Percentiles rank a stretch among this genome's conserved stretches.
These are phyloP conservation scores for Rafetus swinhoei DNA, from an alignment of 2,113 vertebrate species.

Conservation along the genomic window DNA sequence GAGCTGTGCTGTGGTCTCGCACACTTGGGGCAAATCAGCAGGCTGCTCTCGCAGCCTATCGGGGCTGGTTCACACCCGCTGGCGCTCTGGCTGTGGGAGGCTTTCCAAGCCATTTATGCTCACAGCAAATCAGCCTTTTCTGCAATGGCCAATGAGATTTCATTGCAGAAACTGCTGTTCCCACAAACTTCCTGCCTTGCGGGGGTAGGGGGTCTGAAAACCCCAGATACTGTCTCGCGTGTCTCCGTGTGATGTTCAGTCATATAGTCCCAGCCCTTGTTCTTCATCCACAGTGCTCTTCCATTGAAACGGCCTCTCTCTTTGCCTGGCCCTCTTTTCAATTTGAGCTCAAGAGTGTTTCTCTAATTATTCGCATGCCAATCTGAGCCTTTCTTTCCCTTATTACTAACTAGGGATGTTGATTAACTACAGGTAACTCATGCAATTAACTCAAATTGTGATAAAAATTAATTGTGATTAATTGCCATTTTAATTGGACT, in stretches of 20 bases:
- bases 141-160: background rate
- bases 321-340: too few species aligned
- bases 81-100: background rate
- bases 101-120: background rate
- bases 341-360: background rate
- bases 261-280: background rate
- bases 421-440: too few species aligned
- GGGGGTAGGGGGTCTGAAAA: background rate
- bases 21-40: background rate
- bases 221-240: background rate
- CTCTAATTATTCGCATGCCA: background rate
- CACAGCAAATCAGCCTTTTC: background rate
- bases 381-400: background rate
- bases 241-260: background rate
- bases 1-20: background rate
- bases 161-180: background rate
- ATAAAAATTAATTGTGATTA: too few species aligned
- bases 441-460: too few species aligned
- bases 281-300: background rate
- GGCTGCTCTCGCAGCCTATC: background rate
- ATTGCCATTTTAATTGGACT: too few species aligned
- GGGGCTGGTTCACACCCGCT: background rate
- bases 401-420: background rate
- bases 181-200: background rate
- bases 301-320: background rate